Evolutionary conservation across 2,888 invertebrate genomes (phyloP).

Genomic region (Mamestra brassicae): DNA sequence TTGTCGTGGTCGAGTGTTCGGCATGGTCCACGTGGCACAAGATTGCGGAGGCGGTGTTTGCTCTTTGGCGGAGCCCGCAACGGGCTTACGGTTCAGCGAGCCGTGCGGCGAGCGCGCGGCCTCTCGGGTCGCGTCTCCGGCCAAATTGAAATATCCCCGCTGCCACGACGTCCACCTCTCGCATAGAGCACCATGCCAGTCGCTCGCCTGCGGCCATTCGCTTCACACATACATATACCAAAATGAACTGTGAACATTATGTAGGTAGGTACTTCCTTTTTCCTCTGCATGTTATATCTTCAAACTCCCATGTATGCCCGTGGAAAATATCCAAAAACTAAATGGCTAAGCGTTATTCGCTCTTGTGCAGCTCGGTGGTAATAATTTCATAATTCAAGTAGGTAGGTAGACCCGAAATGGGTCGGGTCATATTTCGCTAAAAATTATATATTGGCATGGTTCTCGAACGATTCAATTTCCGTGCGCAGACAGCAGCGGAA

Average conservation of each 20-base stretch:
- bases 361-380: conserved; percentile 33
- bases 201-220: conserved; percentile 65
- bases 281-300: not conserved
- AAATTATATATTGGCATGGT: conserved; percentile 87
- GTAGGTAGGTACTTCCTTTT: conserved; percentile 1
- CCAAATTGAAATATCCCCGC: conserved; percentile 90
- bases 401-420: conserved; percentile 62
- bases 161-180: conserved; percentile 77
- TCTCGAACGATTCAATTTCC: conserved; percentile 90
- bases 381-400: conserved; percentile 63
- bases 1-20: conserved; percentile 87
- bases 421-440: conserved; percentile 78
- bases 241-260: conserved; percentile 58
- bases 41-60: conserved; percentile 90
- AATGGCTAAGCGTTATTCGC: conserved; percentile 35
- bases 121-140: conserved; percentile 89
- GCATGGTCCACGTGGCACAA: conserved; percentile 89
- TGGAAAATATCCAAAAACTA: conserved; percentile 22
- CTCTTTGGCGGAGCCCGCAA: conserved; percentile 89
- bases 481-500: conserved; percentile 88
- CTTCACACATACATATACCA: conserved; percentile 65
- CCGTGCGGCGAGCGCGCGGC: conserved; percentile 86
- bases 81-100: conserved; percentile 90
- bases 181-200: conserved; percentile 69
- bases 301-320: not conserved